phyloP scores from a whole-genome alignment of 2,113 vertebrate species.

The Accipiter cooperii region DNA sequence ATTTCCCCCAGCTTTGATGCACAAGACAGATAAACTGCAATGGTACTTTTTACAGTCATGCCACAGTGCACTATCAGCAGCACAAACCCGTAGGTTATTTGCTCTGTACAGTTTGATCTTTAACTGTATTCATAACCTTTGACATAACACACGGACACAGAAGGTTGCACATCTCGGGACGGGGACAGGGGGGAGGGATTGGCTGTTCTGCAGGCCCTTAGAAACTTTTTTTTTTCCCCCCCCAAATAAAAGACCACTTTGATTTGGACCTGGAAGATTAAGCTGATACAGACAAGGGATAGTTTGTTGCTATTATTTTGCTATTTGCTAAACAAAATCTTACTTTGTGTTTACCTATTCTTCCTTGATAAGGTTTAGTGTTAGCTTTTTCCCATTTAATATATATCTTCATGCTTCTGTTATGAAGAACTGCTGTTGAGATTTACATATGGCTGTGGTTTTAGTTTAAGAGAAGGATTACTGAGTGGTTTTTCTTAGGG shows the following conservation, averaged over 20 bases:
- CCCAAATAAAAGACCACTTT: not conserved
- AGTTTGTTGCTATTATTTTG: not conserved
- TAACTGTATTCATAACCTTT: not conserved
- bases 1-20: not conserved
- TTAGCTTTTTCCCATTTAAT: not conserved
- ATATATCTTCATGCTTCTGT: rapidly evolving
- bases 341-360: not conserved
- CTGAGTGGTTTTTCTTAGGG: rapidly evolving
- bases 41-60: not conserved
- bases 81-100: not conserved
- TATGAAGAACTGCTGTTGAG: not conserved
- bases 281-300: not conserved
- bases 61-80: not conserved
- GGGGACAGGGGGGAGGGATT: rapidly evolving
- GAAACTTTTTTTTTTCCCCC: no score
- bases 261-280: not conserved
- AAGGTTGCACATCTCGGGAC: rapidly evolving
- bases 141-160: no score
- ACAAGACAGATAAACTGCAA: not conserved
- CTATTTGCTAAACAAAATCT: not conserved
- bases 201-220: not conserved
- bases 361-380: not conserved
- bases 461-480: not conserved
- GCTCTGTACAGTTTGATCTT: not conserved
- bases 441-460: not conserved